Evolutionary conservation across 1,140 invertebrate genomes (phyloP), one percentile per base, ranked within the genome.

Genomic region (Caerostris darwini): DNA sequence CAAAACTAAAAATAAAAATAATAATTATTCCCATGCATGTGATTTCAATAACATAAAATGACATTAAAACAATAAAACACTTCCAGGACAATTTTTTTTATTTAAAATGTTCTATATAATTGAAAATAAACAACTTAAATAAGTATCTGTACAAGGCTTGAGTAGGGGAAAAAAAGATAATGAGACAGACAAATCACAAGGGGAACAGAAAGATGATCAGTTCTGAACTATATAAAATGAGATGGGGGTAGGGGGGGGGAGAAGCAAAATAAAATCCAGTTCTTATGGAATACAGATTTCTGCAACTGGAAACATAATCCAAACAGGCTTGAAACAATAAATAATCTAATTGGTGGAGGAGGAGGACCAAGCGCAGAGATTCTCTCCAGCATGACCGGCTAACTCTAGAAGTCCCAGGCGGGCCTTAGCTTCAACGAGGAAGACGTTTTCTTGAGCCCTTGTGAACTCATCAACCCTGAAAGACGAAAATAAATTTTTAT

Each of bases 141-240:
- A 56, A 10, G 5, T 57, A 34, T 57, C 82, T 83, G 82, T 83
- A 83, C 82, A 83, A 83, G 54, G 54, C 7, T 64, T 2, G 7
- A 17, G 12, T 83, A 17, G 19, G n/a, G 56, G 57, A n/a, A 6
- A 83, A 83, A 57, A 81, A 53, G 6, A 56, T n/a, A 83, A 83
- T 83, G 82, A 83, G 57, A 57, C 54, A 34, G 34, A 34, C 56
- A 57, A 77, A 57, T 19, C 53, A 17, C 5, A 57, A 57, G 56
- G 54, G 14, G 17, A 83, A 83, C 82, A 82, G 64, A 87, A 57
- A 64, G 12, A 77, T 77, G 99, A 50, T 50, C 10, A 77, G 5
- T 14, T 64, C 34, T 53, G 10, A 77, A 53, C 34, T 77, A 12
- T 53, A 77, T 50, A 34, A 34, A 34, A 34, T 34, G 34, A 34